phyloP scores from a whole-genome alignment of 2,888 invertebrate species.

The Boloria euphrosyne region DNA sequence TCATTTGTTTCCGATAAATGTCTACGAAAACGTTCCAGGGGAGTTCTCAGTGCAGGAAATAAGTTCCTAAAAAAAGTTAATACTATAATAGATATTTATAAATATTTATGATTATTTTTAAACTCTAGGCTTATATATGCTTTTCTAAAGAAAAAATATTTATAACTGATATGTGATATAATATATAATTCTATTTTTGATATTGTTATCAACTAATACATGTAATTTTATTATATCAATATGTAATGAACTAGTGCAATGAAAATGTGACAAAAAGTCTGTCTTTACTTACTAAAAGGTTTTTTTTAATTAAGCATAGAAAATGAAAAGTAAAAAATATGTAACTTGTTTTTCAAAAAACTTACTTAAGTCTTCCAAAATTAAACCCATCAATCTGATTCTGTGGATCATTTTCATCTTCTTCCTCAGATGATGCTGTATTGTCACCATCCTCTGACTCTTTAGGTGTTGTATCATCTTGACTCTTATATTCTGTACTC shows the following conservation, averaged over 20 bases:
- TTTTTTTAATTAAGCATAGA: too few relatives aligned
- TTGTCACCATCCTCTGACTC: slow-evolving; percentile 79
- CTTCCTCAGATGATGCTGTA: slow-evolving; percentile 68
- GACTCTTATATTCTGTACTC: slow-evolving; percentile 99
- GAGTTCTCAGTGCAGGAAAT: slow-evolving; percentile 86
- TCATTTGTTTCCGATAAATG: slow-evolving; percentile 93
- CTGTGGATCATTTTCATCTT: slow-evolving; percentile 84
- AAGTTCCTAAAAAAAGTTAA: slow-evolving; percentile 56
- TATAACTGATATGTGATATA: too few relatives aligned
- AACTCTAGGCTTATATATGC: too few relatives aligned
- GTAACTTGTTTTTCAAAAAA: slow-evolving; percentile 21
- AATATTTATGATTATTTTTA: neutral
- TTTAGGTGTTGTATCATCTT: slow-evolving; percentile 92
- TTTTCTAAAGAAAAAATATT: too few relatives aligned
- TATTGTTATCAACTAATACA: too few relatives aligned
- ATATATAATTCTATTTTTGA: too few relatives aligned
- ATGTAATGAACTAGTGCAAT: too few relatives aligned
- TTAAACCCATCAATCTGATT: slow-evolving; percentile 93
- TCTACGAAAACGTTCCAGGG: slow-evolving; percentile 90
- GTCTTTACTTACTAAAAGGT: too few relatives aligned
- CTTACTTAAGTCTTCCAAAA: slow-evolving; percentile 92
- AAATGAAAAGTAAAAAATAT: neutral
- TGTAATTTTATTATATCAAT: too few relatives aligned
- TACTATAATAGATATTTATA: neutral
- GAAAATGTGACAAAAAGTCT: too few relatives aligned